Conservation (phyloP, 2,888 invertebrate species). For the Stenodema calcarata region DNA sequence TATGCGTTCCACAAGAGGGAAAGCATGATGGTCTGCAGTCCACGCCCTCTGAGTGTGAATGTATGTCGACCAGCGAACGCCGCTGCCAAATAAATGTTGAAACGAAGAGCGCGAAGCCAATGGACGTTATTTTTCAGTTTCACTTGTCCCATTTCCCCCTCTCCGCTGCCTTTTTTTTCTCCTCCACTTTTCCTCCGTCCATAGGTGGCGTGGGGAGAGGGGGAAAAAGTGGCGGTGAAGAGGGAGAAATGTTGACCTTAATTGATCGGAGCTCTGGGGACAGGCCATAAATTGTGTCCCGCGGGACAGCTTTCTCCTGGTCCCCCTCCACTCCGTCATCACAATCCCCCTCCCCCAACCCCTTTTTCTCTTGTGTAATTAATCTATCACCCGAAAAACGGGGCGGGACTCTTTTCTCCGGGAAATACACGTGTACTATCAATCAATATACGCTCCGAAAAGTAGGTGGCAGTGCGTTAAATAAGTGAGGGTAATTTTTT, state of each 20-base stretch:
- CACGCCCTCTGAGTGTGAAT: constrained; percentile 10
- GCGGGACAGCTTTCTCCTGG: constrained; percentile 41
- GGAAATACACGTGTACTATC: constrained; percentile 45
- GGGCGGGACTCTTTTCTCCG: constrained; percentile 19
- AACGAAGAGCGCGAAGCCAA: constrained; percentile 15
- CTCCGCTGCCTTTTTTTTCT: not conserved
- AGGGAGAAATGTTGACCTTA: constrained; percentile 44
- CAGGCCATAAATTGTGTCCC: constrained; percentile 48
- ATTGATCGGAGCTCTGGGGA: constrained; percentile 43
- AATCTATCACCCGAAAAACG: constrained; percentile 40
- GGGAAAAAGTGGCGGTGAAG: not conserved
- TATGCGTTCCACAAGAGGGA: not conserved
- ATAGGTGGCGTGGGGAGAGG: not conserved
- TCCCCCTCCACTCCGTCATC: not conserved
- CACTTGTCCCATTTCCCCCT: constrained; percentile 39
- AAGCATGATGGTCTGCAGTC: not conserved
- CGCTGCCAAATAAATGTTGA: constrained; percentile 40
- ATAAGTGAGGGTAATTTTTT: constrained; percentile 37
- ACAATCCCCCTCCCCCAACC: not conserved
- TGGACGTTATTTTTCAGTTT: constrained; percentile 49
- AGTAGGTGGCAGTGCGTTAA: constrained; percentile 31
- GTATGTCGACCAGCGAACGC: not conserved
- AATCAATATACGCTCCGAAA: constrained; percentile 28
- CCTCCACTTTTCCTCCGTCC: not conserved
- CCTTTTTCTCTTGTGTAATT: constrained; percentile 44